These are phyloP conservation scores for Orientallactaga sibirica DNA, from an alignment of 2,797 vertebrate genomes.

Conservation along the genomic window DNA sequence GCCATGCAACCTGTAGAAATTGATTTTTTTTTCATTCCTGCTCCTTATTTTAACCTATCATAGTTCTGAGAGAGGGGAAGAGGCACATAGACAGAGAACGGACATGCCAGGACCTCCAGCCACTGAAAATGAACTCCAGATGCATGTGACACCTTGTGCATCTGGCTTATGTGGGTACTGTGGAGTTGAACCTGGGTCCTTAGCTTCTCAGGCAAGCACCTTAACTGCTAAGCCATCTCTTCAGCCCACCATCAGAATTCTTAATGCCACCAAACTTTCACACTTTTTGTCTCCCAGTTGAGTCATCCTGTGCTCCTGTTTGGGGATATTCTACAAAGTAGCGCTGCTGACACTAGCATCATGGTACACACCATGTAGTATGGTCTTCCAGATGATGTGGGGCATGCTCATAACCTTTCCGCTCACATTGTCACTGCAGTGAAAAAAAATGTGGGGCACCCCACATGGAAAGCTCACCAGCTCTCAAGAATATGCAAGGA, in stretches of 20 bases:
- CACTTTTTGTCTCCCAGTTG: not conserved
- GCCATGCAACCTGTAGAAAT: not conserved
- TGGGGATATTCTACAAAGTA: slow-evolving; percentile 18
- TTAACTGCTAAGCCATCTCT: too few species aligned
- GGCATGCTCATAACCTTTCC: not conserved
- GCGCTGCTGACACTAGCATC: not conserved
- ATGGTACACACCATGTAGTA: not conserved
- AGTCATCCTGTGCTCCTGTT: not conserved
- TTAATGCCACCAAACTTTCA: not conserved
- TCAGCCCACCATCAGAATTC: not conserved
- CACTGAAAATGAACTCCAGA: too few species aligned
- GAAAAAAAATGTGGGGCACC: not conserved
- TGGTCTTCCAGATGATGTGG: slow-evolving; percentile 17
- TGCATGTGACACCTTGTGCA: too few species aligned
- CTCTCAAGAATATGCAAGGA: not conserved
- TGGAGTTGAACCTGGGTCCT: too few species aligned
- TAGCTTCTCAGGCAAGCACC: too few species aligned
- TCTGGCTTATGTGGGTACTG: too few species aligned
- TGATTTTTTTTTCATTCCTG: not conserved
- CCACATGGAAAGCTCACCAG: not conserved
- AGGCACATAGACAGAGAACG: too few species aligned
- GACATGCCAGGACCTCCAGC: too few species aligned
- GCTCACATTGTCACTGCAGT: not conserved
- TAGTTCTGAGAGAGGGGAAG: too few species aligned
- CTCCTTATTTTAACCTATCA: not conserved